A percentile compares a stretch with the other conserved stretches of the same genome.
phyloP scores from a whole-genome alignment of 2,113 vertebrate species.

The Sylvicapra grimmia region DNA sequence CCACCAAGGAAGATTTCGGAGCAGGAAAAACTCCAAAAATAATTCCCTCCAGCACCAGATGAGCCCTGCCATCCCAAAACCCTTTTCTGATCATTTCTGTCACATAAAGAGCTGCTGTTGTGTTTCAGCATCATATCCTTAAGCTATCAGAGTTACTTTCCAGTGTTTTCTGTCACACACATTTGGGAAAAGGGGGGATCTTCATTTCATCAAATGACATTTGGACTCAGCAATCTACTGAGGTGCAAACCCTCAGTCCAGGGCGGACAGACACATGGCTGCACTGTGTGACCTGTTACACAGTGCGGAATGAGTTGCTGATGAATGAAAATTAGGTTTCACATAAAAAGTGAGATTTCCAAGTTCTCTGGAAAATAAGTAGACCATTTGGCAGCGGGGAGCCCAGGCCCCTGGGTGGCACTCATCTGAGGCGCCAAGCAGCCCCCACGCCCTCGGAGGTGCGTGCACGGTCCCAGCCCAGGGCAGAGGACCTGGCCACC shows the following conservation, averaged over 20 bases:
- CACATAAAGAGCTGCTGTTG: neutral
- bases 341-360: neutral
- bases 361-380: neutral
- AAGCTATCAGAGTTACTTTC: neutral
- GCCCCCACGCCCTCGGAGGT: too few species aligned
- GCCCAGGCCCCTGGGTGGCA: too few species aligned
- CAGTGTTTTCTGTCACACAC: neutral
- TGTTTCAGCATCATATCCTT: neutral
- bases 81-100: neutral
- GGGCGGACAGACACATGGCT: neutral
- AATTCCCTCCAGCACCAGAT: neutral
- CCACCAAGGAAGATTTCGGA: neutral
- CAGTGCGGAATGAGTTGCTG: neutral
- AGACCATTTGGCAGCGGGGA: neutral
- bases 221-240: neutral
- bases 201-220: neutral
- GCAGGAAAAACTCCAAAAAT: neutral
- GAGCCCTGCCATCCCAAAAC: neutral
- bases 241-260: neutral
- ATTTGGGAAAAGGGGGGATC: neutral
- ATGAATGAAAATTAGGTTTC: neutral
- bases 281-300: neutral
- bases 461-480: neutral
- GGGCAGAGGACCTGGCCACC: neutral
- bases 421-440: neutral